Evolutionary conservation across 1,140 invertebrate species (phyloP).

Genomic region (Palaemon carinicauda): DNA sequence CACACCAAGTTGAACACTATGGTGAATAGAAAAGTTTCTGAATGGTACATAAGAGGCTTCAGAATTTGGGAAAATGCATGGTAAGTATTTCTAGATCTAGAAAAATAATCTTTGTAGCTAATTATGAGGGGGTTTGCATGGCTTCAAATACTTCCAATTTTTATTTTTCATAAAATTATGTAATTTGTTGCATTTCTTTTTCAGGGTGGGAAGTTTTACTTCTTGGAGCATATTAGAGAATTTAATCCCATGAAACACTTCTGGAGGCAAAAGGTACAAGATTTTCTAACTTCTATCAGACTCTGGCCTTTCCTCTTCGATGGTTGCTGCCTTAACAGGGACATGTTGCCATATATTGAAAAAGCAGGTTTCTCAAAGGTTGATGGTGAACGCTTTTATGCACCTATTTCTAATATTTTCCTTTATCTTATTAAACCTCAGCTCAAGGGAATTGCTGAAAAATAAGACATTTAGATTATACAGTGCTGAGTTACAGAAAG

Average conservation of each 20-base stretch:
- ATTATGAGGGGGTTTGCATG: too few species aligned
- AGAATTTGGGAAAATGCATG: too few species aligned
- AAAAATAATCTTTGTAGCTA: too few species aligned
- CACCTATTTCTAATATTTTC: neutral
- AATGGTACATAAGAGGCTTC: too few species aligned
- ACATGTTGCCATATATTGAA: constrained; percentile 6
- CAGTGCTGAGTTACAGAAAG: too few species aligned
- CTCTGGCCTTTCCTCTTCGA: constrained; percentile 61
- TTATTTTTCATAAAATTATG: too few species aligned
- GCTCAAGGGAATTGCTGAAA: neutral
- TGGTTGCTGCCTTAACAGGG: constrained; percentile 61
- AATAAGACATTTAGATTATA: neutral
- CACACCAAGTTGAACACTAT: too few species aligned
- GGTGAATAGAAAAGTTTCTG: too few species aligned
- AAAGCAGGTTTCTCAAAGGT: neutral
- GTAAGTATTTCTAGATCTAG: too few species aligned
- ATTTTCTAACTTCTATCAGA: constrained; percentile 45
- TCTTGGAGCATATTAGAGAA: constrained; percentile 41
- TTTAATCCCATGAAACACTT: constrained; percentile 5
- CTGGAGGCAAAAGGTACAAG: constrained; percentile 55
- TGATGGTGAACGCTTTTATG: neutral
- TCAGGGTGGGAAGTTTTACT: constrained; percentile 46
- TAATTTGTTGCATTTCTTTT: neutral
- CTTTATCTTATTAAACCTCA: neutral
- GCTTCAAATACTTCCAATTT: too few species aligned